Evolutionary conservation across 2,888 invertebrate species (phyloP).

Genomic region (Cheilosia vulpina): DNA sequence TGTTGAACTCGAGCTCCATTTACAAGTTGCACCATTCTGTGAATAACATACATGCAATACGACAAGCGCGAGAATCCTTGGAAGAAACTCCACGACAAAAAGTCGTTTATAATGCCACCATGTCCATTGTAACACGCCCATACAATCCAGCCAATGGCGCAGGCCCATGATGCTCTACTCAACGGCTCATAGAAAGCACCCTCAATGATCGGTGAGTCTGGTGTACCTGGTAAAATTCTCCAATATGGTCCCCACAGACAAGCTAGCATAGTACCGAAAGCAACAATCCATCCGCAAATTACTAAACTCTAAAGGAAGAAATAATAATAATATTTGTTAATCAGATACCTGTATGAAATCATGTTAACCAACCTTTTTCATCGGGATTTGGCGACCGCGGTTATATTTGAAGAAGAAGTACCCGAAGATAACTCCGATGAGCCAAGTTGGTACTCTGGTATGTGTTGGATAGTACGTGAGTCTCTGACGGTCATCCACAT

Average conservation of each 20-base stretch:
- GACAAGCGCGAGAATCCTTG: slow-evolving; percentile 81
- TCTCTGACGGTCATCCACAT: slow-evolving; percentile 80
- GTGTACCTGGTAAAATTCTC: slow-evolving; percentile 79
- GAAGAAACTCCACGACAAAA: slow-evolving; percentile 82
- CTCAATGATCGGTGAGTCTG: slow-evolving; percentile 79
- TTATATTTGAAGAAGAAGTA: slow-evolving; percentile 81
- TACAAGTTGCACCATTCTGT: slow-evolving; percentile 81
- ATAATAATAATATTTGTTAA: not conserved
- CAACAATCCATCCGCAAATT: slow-evolving; percentile 80
- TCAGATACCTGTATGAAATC: not conserved
- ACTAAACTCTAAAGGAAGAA: slow-evolving; percentile 76
- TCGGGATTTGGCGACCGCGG: slow-evolving; percentile 79
- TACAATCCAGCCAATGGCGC: slow-evolving; percentile 81
- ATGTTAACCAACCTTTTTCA: slow-evolving; percentile 77
- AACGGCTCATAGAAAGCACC: slow-evolving; percentile 82
- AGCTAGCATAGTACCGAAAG: slow-evolving; percentile 79
- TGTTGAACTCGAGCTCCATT: slow-evolving; percentile 80
- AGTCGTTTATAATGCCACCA: slow-evolving; percentile 81
- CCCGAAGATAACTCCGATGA: slow-evolving; percentile 82
- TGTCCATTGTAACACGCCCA: slow-evolving; percentile 83
- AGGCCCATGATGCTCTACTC: slow-evolving; percentile 81
- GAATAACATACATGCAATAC: slow-evolving; percentile 82
- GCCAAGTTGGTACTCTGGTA: slow-evolving; percentile 82
- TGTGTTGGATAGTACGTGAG: slow-evolving; percentile 82
- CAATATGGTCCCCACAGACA: slow-evolving; percentile 81